Evolutionary conservation across 2,113 vertebrate species (phyloP).

Genomic region (Eptesicus fuscus): DNA sequence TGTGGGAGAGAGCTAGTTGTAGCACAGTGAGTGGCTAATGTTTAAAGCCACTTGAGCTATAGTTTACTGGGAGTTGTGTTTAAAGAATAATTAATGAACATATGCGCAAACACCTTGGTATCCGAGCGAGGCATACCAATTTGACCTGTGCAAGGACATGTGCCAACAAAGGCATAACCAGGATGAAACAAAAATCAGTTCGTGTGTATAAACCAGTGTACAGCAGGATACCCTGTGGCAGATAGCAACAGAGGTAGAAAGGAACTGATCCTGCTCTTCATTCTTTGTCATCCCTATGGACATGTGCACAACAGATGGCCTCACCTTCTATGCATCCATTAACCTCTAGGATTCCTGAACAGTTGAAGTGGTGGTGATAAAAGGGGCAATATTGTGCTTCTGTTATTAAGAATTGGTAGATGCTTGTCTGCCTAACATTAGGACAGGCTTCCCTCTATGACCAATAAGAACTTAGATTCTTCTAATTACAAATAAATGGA

Average conservation of each 20-base stretch:
- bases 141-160: neutral
- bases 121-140: neutral
- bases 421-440: neutral
- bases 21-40: neutral
- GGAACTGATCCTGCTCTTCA: neutral
- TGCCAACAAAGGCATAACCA: neutral
- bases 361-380: neutral
- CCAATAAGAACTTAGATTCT: neutral
- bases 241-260: neutral
- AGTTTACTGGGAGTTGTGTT: neutral
- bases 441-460: neutral
- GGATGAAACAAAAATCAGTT: neutral
- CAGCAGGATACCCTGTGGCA: neutral
- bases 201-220: neutral
- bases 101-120: neutral
- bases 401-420: neutral
- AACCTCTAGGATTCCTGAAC: neutral
- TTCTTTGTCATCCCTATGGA: neutral
- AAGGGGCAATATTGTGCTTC: neutral
- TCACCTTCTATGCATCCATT: neutral
- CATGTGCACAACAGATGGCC: neutral
- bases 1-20: neutral
- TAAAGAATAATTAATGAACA: neutral
- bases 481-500: neutral
- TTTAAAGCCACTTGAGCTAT: neutral